Conservation (phyloP, 2,888 invertebrate species). For the Augochlorella aurata region DNA sequence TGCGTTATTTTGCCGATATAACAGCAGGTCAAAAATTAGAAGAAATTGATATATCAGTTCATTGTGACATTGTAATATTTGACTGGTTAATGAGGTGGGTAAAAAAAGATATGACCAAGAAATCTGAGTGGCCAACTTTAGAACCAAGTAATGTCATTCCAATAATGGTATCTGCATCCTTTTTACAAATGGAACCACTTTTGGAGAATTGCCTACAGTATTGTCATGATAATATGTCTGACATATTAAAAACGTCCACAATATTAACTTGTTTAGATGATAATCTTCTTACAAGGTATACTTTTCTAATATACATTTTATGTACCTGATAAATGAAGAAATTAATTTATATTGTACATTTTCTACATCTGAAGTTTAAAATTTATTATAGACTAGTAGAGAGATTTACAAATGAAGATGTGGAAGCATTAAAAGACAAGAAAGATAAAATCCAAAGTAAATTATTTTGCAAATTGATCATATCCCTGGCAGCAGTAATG, state of each 20-base stretch:
- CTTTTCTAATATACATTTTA: not conserved
- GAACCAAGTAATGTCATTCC: slow-evolving; percentile 95
- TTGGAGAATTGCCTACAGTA: slow-evolving; percentile 92
- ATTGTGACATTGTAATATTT: slow-evolving; percentile 97
- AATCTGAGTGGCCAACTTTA: slow-evolving; percentile 87
- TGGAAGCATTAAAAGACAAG: slow-evolving; percentile 92
- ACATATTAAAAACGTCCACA: slow-evolving; percentile 92
- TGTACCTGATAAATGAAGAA: slow-evolving; percentile 7
- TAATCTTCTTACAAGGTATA: slow-evolving; percentile 81
- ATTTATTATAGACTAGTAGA: slow-evolving; percentile 87
- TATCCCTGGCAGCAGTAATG: slow-evolving; percentile 89
- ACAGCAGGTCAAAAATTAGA: slow-evolving; percentile 91
- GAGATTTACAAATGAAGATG: slow-evolving; percentile 93
- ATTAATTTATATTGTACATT: not conserved
- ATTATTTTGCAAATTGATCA: slow-evolving; percentile 91
- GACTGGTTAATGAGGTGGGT: slow-evolving; percentile 99
- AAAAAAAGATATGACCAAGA: slow-evolving; percentile 88
- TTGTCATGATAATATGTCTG: slow-evolving; percentile 93
- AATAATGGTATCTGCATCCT: slow-evolving; percentile 96
- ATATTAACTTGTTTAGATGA: slow-evolving; percentile 93
- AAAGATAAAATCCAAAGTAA: slow-evolving; percentile 94
- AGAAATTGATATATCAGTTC: slow-evolving; percentile 98
- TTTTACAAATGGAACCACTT: slow-evolving; percentile 96
- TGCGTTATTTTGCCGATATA: slow-evolving; percentile 97
- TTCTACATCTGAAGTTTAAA: not conserved